Evolutionary conservation across 30 jellyfish, hydroid and myxozoan genomes (phyloP).

Genomic region (Nemopilema nomurai): DNA sequence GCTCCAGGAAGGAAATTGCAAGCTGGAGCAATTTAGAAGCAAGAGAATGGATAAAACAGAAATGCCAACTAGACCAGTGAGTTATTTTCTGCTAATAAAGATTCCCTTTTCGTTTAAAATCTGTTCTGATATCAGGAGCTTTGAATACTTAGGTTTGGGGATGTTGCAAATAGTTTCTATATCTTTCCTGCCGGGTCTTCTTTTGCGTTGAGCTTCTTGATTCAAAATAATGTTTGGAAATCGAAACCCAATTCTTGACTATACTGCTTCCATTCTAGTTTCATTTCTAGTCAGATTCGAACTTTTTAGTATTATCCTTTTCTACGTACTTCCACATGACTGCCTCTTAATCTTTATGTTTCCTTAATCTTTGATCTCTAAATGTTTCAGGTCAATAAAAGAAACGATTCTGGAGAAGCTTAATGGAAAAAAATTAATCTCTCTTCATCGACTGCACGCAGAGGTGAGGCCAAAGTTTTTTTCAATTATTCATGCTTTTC

Average conservation of each 20-base stretch:
- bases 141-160: not conserved
- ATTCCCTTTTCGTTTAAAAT: not conserved
- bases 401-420: slow-evolving; percentile 46
- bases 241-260: no score
- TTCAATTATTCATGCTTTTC: no score
- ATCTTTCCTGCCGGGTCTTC: no score
- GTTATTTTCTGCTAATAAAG: not conserved
- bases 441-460: slow-evolving; percentile 25
- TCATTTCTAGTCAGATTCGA: no score
- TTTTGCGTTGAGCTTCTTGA: no score
- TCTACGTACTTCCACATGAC: no score
- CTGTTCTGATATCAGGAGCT: not conserved
- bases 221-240: no score
- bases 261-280: no score
- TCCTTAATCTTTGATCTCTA: not conserved
- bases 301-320: not conserved
- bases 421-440: slow-evolving; percentile 36
- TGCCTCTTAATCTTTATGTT: not conserved
- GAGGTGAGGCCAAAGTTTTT: not conserved
- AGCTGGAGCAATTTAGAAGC: not conserved
- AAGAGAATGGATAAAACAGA: not conserved
- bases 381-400: slow-evolving; percentile 39
- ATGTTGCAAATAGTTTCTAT: not conserved
- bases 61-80: not conserved
- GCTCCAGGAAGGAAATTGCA: not conserved